Evolutionary conservation across 2,797 vertebrate species (phyloP), one percentile per base, ranked within the genome.

Genomic region (Acrocephalus scirpaceus): DNA sequence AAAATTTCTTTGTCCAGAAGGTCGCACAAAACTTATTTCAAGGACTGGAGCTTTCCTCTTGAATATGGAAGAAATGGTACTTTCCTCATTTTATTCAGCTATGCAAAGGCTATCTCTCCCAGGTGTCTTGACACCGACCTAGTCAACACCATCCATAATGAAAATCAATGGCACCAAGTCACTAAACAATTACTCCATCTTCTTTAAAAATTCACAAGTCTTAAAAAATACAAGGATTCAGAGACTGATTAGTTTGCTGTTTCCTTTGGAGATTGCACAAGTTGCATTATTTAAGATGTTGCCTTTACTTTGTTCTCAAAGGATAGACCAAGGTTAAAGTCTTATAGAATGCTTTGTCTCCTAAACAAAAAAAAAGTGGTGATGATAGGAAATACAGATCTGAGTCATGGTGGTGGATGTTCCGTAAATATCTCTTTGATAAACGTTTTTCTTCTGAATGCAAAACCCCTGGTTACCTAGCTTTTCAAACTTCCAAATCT

Each of bases 131-230:
- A 98, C 97, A 98, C 84, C 96, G 95, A 96, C 96, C 97, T 94
- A 87, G 72, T 96, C 97, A 97, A 97, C 97, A 97, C 96, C 97
- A 98, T 98, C 97, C 95, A 98, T 98, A 98, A 98, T 98, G 97
- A 98, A 98, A 98, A 99, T 99, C 98, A 98, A 98, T 99, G 97
- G 71, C 92, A 97, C 94, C 95, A 97, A 98, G 97, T 98, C 98
- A 98, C 98, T 98, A 98, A 98, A 98, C 98, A 98, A 98, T 98
- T 98, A 98, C 96, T 97, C 96, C 78, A 69, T 97, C 98, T 98
- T 98, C 95, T 98, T 98, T 98, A 97, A 98, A 98, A 98, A 98
- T 98, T 97, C 95, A 97, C 87, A 97, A 95, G 97, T 98, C 97
- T 98, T 98, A 98, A 97, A 93, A 98, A 96, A 58, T 13, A 11